Percentiles rank a stretch among this genome's conserved stretches.
Conservation (phyloP, 1,140 invertebrate genomes). For the Drosophila bocki region DNA sequence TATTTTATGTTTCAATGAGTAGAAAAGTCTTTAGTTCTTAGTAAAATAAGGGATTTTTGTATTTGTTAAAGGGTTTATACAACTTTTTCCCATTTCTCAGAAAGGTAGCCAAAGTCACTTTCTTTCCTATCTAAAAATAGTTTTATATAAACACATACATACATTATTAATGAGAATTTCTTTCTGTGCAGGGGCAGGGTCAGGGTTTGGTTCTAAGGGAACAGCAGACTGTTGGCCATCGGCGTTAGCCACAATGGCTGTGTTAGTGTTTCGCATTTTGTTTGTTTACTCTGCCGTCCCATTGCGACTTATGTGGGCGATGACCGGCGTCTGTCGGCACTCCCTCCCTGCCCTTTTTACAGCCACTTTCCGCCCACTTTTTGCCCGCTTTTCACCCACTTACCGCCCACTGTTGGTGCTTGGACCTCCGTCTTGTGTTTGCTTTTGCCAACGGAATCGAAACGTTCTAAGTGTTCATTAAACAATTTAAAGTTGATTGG, state of each 20-base stretch:
- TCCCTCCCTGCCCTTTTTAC: background rate
- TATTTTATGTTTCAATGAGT: background rate
- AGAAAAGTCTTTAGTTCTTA: background rate
- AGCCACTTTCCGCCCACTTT: slow-evolving; percentile 5
- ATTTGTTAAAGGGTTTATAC: background rate
- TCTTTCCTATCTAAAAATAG: background rate
- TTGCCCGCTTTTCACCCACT: background rate
- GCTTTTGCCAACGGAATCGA: slow-evolving; percentile 37
- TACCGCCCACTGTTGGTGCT: background rate
- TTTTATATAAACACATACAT: background rate
- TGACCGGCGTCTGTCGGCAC: slow-evolving; percentile 62
- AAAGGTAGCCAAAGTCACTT: too few relatives aligned
- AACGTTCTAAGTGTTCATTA: slow-evolving; percentile 73
- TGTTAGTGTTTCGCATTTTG: slow-evolving; percentile 63
- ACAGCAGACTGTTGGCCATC: slow-evolving; percentile 41
- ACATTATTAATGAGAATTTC: slow-evolving; percentile 2
- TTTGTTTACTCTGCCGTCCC: slow-evolving; percentile 45
- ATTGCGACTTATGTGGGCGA: slow-evolving; percentile 58
- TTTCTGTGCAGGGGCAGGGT: slow-evolving; percentile 1
- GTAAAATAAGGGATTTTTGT: background rate
- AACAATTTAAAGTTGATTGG: slow-evolving; percentile 74
- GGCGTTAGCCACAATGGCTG: slow-evolving; percentile 60
- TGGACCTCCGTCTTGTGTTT: slow-evolving; percentile 1
- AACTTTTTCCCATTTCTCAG: background rate
- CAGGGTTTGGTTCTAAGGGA: slow-evolving; percentile 4